These are phyloP conservation scores for Eledona agricola DNA, from an alignment of 2,888 invertebrate species.

Conservation along the genomic window DNA sequence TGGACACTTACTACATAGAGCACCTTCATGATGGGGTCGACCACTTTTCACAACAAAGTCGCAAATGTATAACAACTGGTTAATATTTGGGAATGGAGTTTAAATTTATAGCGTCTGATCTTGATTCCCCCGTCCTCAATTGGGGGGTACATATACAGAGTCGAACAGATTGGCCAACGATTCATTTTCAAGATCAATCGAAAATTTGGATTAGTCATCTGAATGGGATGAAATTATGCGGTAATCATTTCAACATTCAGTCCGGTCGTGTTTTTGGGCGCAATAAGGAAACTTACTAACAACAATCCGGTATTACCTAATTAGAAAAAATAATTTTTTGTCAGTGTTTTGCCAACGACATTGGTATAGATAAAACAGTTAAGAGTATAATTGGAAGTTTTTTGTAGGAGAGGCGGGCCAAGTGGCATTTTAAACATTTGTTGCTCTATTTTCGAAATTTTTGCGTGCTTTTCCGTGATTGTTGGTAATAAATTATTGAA, in stretches of 20 bases:
- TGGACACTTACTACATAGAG: conserved; percentile 33
- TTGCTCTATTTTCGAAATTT: not conserved
- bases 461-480: conserved; percentile 11
- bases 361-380: too few relatives aligned
- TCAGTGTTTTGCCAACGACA: too few relatives aligned
- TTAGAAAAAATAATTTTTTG: too few relatives aligned
- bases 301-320: too few relatives aligned
- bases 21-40: conserved; percentile 35
- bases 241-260: too few relatives aligned
- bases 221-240: too few relatives aligned
- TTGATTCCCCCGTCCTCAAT: conserved; percentile 40
- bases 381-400: too few relatives aligned
- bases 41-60: conserved; percentile 27
- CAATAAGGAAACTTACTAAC: too few relatives aligned
- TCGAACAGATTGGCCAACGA: not conserved
- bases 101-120: conserved; percentile 42
- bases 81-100: conserved; percentile 36
- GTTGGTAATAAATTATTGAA: conserved; percentile 11
- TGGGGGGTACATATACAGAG: conserved; percentile 14
- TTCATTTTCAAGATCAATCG: conserved; percentile 7
- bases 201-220: conserved; percentile 12
- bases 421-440: conserved; percentile 2
- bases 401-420: too few relatives aligned
- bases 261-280: too few relatives aligned
- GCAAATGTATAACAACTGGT: conserved; percentile 34